Evolutionary conservation across 2,113 vertebrate species (phyloP).

Genomic region (Tenebrosternarchus preto): DNA sequence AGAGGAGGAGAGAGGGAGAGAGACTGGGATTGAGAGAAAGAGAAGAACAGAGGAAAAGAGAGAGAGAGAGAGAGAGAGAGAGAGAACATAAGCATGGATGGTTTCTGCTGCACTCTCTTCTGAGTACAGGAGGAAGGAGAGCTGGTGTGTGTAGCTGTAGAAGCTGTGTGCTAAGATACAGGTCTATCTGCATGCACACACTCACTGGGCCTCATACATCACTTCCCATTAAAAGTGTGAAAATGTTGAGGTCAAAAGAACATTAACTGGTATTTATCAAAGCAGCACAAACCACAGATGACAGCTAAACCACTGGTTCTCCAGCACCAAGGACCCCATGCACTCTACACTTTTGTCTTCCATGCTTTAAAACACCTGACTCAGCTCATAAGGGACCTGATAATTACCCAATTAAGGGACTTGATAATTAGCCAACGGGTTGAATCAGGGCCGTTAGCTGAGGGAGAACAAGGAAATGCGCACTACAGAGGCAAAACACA

Average conservation of each 20-base stretch:
- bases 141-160: conserved; percentile 13
- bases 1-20: no score
- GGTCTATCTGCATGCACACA: background rate
- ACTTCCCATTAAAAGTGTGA: background rate
- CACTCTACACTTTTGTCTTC: background rate
- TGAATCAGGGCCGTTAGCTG: no score
- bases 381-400: no score
- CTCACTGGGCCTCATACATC: background rate
- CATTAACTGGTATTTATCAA: background rate
- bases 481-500: no score
- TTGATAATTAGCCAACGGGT: no score
- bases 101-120: conserved; percentile 32
- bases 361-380: no score
- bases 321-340: background rate
- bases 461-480: no score
- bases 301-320: background rate
- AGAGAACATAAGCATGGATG: no score
- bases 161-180: conserved; percentile 2
- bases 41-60: no score
- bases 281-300: background rate
- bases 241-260: background rate
- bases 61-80: no score
- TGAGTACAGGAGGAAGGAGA: conserved; percentile 13
- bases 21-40: no score
- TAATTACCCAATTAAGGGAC: no score